Base-by-base conservation (phyloP, 2,888 invertebrate species). In the Brachylomia viminalis region DNA sequence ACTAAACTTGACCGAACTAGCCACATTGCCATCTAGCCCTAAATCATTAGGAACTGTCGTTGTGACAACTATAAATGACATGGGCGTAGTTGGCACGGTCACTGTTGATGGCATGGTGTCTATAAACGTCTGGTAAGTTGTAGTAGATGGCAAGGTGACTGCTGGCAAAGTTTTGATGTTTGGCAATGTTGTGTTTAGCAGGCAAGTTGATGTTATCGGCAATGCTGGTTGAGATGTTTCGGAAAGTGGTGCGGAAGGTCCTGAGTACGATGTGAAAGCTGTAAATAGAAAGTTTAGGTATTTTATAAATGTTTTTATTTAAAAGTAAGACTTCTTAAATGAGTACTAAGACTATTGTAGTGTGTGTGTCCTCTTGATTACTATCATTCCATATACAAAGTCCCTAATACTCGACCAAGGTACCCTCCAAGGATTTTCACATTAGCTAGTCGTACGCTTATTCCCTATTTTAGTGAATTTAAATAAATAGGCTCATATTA, bases 1-100 rank as follows among this genome's bases (percentile, higher is more conserved):
- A 42, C 71, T 38, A 78, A 87, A 87, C 15, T 33, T 67, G 0
- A 80, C 30, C 0, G 80, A 49, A 4, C 56, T 71, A n/a, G 69
- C 13, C 10, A 74, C 42, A 27, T 83, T 62, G 49, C 75, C 49
- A 67, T 64, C 27, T 2, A 45, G 23, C 13, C 6, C 2, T 5
- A 33, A 8, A 45, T 33, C 38, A 42, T 33, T 11, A 27, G 76
- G 54, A 11, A 80, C 61, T 17, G 81, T 66, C 0, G 75, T 54
- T 7, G 76, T 61, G 2, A 74, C 65, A 10, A 64, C 27, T 45
- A 75, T 61, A 49, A 72, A 70, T 30, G 86, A 38, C 83, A 85
- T 64, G 0, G 74, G 61, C 0, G 42, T 54, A 20, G 33, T 5
- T 70, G 80, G 85, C 27, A 80, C 73, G 5, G 56, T 23, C 0